Conservation (phyloP, 2,113 vertebrate genomes). For the Mesoclemmys tuberculata region DNA sequence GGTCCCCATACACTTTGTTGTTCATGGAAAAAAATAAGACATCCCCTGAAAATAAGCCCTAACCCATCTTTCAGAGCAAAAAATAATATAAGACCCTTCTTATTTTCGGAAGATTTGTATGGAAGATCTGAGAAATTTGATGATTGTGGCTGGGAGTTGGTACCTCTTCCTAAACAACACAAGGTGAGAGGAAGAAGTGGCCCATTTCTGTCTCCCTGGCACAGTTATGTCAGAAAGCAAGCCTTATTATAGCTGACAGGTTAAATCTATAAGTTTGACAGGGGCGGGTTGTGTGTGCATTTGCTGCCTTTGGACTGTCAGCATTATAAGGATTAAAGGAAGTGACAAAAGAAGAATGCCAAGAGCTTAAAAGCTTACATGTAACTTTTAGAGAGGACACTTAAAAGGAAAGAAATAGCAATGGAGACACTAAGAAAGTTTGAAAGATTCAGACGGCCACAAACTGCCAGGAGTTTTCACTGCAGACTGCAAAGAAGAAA, state of each 20-base stretch:
- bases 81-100: no score
- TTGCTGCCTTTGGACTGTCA: background rate
- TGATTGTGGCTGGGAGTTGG: background rate
- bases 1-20: no score
- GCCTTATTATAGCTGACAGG: background rate
- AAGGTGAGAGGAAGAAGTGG: slow-evolving; percentile 4
- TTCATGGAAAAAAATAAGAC: no score
- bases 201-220: background rate
- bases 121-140: background rate
- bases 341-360: slow-evolving; percentile 9
- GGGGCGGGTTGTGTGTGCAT: background rate
- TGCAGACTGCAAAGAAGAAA: slow-evolving; percentile 11
- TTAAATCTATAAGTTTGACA: background rate
- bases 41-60: no score
- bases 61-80: no score
- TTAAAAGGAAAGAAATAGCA: background rate
- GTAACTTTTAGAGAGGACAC: slow-evolving; percentile 2
- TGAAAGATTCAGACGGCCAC: slow-evolving; percentile 15
- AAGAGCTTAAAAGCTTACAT: slow-evolving; percentile 4
- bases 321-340: background rate
- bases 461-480: slow-evolving; percentile 11
- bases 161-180: background rate
- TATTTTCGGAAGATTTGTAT: no score
- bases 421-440: background rate
- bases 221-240: background rate